Evolutionary conservation across 2,888 invertebrate species (phyloP).

Genomic region (Acronicta alni): DNA sequence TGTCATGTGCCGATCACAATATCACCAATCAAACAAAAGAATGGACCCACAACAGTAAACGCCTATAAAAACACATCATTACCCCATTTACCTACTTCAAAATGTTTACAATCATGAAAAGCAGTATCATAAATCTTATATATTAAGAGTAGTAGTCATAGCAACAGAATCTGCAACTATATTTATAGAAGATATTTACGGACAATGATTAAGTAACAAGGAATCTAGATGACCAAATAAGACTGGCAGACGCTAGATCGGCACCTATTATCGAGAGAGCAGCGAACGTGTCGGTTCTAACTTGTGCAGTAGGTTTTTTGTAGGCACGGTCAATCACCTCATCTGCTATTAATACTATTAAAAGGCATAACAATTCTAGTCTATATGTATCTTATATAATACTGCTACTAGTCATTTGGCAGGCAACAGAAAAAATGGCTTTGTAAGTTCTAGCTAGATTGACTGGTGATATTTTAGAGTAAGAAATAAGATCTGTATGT

Average conservation of each 20-base stretch:
- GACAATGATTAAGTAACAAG: slow-evolving; percentile 48
- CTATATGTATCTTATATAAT: slow-evolving; percentile 27
- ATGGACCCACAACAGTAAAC: slow-evolving; percentile 50
- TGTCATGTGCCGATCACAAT: slow-evolving; percentile 19
- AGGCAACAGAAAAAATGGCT: slow-evolving; percentile 6
- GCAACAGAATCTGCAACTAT: slow-evolving; percentile 15
- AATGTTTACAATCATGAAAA: slow-evolving; percentile 26
- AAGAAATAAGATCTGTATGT: slow-evolving; percentile 3
- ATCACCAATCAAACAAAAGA: slow-evolving; percentile 38
- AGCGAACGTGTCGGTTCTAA: slow-evolving; percentile 40
- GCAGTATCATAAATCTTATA: slow-evolving; percentile 18
- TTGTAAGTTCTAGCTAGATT: slow-evolving; percentile 7
- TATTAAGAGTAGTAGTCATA: slow-evolving; percentile 12
- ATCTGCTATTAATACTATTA: slow-evolving; percentile 59
- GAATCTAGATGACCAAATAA: slow-evolving; percentile 51
- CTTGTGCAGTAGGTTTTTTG: slow-evolving; percentile 61
- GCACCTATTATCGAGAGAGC: slow-evolving; percentile 43
- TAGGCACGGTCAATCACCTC: slow-evolving; percentile 64
- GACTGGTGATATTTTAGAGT: slow-evolving; percentile 9
- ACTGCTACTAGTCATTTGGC: slow-evolving; percentile 23
- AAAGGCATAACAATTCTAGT: slow-evolving; percentile 57
- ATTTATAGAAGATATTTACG: slow-evolving; percentile 26
- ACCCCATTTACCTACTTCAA: slow-evolving; percentile 55
- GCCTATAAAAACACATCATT: slow-evolving; percentile 43
- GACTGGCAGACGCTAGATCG: slow-evolving; percentile 41